Evolutionary conservation across 2,797 vertebrate species (phyloP), one percentile per base, ranked within the genome.

Genomic region (Microcaecilia unicolor): DNA sequence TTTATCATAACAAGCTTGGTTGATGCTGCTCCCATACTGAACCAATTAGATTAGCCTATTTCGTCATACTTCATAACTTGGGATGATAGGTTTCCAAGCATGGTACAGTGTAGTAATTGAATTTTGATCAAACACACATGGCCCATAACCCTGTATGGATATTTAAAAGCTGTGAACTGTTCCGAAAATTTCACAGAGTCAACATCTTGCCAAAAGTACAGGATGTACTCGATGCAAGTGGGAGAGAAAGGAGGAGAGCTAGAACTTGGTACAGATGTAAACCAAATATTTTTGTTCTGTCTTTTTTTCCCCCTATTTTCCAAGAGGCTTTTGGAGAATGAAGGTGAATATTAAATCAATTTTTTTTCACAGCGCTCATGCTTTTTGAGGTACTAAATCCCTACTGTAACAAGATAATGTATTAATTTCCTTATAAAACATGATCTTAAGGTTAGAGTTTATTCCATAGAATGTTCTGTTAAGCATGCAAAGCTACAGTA

Each of bases 111-210:
- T 77, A 78, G 87, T 90, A 88, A 92, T 90, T 92, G 85, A 89
- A 88, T 88, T 94, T 88, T 91, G 88, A 91, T 92, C 88, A 90
- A 91, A 92, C 85, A 85, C 88, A 90, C 83, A 87, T 89, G 87
- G 83, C 76, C 81, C 76, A 79, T 86, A 87, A 87, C 81, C 81
- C 79, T 71, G 81, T 73, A 79, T 83, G 69, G 44, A 36, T 47
- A 47, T 41, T 47, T 48, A 48, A 48, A 41, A 48, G 37, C 44
- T 40, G 37, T 35, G 55, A 58, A 61, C 55, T 27, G 43, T 50
- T 41, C 55, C 27, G 34, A 47, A 18, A 28, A 20, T 33, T 37
- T 55, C 42, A n/a, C n/a, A 33, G 37, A 81, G 75, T 76, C 78
- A 76, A 80, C 76, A 76, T 78, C 67, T 76, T 82, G 80, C 86